A percentile compares a stretch with the other conserved stretches of the same genome.
phyloP scores from a whole-genome alignment of 1,140 invertebrate genomes.

The Bombus haemorrhoidalis region DNA sequence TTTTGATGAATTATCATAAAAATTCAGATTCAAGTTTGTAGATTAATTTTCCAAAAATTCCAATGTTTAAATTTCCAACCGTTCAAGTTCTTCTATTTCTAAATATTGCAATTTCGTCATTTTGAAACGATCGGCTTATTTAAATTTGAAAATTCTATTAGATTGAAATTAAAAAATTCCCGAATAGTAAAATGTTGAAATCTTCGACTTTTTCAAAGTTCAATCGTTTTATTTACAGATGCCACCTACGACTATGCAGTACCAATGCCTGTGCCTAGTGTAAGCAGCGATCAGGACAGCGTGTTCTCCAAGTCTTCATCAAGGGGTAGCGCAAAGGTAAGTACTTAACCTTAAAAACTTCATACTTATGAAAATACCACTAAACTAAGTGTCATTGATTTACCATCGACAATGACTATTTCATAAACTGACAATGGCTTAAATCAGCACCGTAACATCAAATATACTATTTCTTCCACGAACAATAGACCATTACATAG shows the following conservation, averaged over 20 bases:
- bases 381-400: not conserved
- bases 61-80: not conserved
- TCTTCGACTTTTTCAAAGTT: not conserved
- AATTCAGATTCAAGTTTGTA: not conserved
- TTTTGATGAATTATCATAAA: not conserved
- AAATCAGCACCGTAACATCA: too few species aligned
- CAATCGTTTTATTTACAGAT: slow-evolving; percentile 71
- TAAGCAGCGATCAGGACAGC: slow-evolving; percentile 82
- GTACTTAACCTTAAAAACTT: not conserved
- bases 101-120: not conserved
- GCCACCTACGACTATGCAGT: slow-evolving; percentile 83
- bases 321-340: slow-evolving; percentile 81
- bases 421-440: not conserved
- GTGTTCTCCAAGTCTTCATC: slow-evolving; percentile 83
- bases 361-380: not conserved
- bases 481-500: not conserved
- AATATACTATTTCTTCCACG: too few species aligned
- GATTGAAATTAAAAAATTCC: not conserved
- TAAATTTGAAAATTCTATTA: not conserved
- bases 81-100: not conserved
- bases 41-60: too few species aligned
- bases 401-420: too few species aligned
- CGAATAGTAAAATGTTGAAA: not conserved
- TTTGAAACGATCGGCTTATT: not conserved
- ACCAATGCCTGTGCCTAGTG: slow-evolving; percentile 81